phyloP scores from a whole-genome alignment of 2,888 invertebrate species.

The Netelia virgata region DNA sequence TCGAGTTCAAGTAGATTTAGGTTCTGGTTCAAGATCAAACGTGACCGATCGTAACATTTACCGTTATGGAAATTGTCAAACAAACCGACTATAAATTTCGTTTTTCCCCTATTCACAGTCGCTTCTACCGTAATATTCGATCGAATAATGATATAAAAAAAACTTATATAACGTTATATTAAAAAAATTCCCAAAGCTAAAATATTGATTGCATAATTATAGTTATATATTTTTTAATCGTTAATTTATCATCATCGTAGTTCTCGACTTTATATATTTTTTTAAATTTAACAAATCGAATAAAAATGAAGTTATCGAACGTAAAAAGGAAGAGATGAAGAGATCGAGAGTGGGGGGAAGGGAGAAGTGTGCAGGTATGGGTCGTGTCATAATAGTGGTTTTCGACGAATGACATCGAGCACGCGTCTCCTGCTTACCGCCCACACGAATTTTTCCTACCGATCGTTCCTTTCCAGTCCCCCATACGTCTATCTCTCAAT shows the following conservation, averaged over 20 bases:
- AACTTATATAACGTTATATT: too few species aligned
- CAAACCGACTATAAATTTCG: neutral
- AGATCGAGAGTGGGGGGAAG: conserved; percentile 14
- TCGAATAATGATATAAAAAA: neutral
- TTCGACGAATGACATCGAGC: conserved; percentile 79
- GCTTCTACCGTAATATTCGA: neutral
- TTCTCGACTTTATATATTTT: neutral
- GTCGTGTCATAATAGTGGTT: conserved; percentile 80
- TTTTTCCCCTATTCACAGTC: neutral
- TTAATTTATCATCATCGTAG: neutral
- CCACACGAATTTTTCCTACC: conserved; percentile 71
- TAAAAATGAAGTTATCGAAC: conserved; percentile 11
- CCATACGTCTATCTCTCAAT: conserved; percentile 20
- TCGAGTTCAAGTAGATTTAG: conserved; percentile 24
- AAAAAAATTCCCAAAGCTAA: too few species aligned
- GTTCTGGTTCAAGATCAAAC: conserved; percentile 20
- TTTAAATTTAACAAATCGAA: neutral
- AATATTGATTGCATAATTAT: too few species aligned
- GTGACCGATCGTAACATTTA: conserved; percentile 16
- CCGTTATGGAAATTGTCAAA: neutral
- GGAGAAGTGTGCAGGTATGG: conserved; percentile 58
- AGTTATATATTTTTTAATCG: too few species aligned
- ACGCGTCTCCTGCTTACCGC: conserved; percentile 78
- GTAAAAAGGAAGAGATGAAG: conserved; percentile 42
- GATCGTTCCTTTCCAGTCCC: conserved; percentile 32